Evolutionary conservation across 1,140 invertebrate genomes (phyloP), one percentile per base, ranked within the genome.

Genomic region (Carcinoscorpius rotundicauda): DNA sequence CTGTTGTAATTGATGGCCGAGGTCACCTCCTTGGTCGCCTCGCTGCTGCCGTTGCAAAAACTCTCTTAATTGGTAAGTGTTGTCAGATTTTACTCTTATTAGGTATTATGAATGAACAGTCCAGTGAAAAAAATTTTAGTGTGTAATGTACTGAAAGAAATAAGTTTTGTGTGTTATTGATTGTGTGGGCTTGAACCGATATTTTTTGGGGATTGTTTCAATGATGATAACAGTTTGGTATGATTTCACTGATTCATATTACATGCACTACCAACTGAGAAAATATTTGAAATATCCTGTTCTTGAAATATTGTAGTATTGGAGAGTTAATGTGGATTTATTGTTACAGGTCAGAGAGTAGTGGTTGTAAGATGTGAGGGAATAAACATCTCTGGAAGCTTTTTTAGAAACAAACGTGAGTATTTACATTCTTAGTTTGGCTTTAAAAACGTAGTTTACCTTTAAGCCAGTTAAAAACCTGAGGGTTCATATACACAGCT

Each of bases 351-450:
- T 56, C 81, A 84, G 74, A 76, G 76, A 72, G 79, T 85, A 52
- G 78, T 82, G 50, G 75, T 85, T 70, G 87, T 98, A 64, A 84
- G 96, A 76, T 93, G 91, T 80, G 97, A 99, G 81, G 91, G 93
- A 71, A 86, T 99, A 69, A 97, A 97, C 79, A 96, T 99, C 73
- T 98, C 95, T 69, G 97, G 97, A 72, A 98, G 96, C 79, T 98
- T 99, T 79, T 98, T 94, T 85, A 89, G 93, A 70, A 83, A 82
- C 68, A 85, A 85, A 74, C 73, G 79, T 81, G 72, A 76, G 89
- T 90, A 29, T 29, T 29, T 29, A 29, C 29, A 29, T 29, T 29
- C 29, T 29, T 29, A 29, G 29, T 29, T 29, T 29, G 2, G 29
- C 0, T 29, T 29, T 29, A 29, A 29, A 29, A 29, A 29, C 29